Base-by-base conservation (phyloP, 2,113 vertebrate genomes). In the Verasper variegatus region DNA sequence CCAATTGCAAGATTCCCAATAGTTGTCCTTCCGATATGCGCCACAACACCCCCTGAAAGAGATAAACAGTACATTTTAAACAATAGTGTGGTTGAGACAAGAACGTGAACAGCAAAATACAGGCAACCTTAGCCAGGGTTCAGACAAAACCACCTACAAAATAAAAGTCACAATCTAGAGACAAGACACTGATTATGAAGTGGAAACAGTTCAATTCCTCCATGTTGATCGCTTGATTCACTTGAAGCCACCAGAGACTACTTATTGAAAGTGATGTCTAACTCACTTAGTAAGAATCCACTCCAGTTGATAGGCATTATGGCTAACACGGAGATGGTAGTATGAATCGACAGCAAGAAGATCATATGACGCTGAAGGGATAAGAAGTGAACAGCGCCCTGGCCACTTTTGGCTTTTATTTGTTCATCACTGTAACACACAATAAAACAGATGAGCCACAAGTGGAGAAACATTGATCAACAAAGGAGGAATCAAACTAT, bases 311-410 rank as follows among this genome's bases (percentile, higher is more conserved):
- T 95, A 0, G 98, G 98, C 68, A 99, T 27, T 87, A 99, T 97
- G 88, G 98, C 31, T 1, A 92, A 88, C 0, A 99, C 91, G 1
- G 97, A 99, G 65, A 94, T 60, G 88, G 95, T 49, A 31, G 92
- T 96, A 86, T 97, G 72, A 14, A 95, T 49, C 35, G 88, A 67
- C 82, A 99, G 87, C 66, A 99, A 79, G 74, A 88, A 75, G 72
- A 99, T 96, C 88, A 99, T 88, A 88, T 99, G 97, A 1, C 95
- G 96, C 87, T 99, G 97, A 90, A 97, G 99, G 73, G 96, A 96
- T 24, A 99, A 92, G 90, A 99, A 99, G 87, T 97, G 96, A 60
- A 96, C 91, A 40, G 97, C 96, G 26, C 98, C 97, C 64, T 96
- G 94, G 42, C 98, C 98, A 80, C 98, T 98, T 73, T 90, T 93